Evolutionary conservation across 2,113 vertebrate genomes (phyloP).

Genomic region (Syngnathus typhle): DNA sequence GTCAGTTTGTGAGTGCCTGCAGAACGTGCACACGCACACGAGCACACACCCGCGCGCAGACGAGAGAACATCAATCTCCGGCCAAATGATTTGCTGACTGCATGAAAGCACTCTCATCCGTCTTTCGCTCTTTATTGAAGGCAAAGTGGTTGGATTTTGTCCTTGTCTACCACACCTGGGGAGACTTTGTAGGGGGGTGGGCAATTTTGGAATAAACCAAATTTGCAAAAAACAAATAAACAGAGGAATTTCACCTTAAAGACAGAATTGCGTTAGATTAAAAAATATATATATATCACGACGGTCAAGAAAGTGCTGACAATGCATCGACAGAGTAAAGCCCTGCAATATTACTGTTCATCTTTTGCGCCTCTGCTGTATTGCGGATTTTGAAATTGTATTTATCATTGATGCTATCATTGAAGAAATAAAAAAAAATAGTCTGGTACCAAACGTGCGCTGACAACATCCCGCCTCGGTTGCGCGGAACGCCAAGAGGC

Average conservation of each 20-base stretch:
- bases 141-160: constrained; percentile 55
- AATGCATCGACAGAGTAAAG: no score
- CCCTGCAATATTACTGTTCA: no score
- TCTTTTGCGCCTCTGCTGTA: neutral
- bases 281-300: neutral
- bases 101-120: constrained; percentile 62
- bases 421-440: no score
- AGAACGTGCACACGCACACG: constrained; percentile 13
- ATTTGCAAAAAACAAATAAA: constrained; percentile 10
- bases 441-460: no score
- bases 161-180: constrained; percentile 27
- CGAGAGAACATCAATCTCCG: constrained; percentile 60
- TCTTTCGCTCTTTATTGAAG: constrained; percentile 58
- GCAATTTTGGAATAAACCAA: neutral
- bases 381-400: no score
- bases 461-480: no score
- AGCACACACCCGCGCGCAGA: constrained; percentile 12
- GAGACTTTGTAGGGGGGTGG: constrained; percentile 11
- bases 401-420: no score
- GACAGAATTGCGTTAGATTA: neutral
- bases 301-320: neutral
- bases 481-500: no score
- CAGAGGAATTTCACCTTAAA: constrained; percentile 1
- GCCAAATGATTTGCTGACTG: constrained; percentile 66
- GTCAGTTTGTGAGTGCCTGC: neutral